phyloP scores from a whole-genome alignment of 1,140 invertebrate species.

The Bombus difficillimus region DNA sequence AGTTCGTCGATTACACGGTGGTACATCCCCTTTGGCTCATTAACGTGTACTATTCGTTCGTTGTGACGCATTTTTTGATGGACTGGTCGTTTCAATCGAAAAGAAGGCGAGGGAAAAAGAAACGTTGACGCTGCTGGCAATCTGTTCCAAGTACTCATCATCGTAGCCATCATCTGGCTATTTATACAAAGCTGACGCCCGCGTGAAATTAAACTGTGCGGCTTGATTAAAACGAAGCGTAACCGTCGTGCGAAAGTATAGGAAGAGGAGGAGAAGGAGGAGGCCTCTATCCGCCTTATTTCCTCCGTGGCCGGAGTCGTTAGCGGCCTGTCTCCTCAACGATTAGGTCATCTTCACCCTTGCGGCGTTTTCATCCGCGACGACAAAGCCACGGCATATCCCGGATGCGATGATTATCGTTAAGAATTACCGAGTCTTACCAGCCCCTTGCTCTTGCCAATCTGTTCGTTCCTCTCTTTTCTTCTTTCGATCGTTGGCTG shows the following conservation, averaged over 20 bases:
- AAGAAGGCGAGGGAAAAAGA: not conserved
- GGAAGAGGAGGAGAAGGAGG: not conserved
- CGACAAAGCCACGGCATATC: conserved; percentile 61
- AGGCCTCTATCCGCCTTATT: not conserved
- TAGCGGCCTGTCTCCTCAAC: conserved; percentile 20
- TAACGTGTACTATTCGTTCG: not conserved
- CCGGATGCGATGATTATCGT: conserved; percentile 74
- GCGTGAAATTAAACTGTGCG: conserved; percentile 16
- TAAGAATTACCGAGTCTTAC: conserved; percentile 59
- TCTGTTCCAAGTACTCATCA: not conserved
- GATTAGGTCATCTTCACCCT: conserved; percentile 66
- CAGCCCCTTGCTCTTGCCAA: conserved; percentile 22
- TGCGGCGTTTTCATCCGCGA: conserved; percentile 50
- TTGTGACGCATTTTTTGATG: not conserved
- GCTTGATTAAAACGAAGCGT: conserved; percentile 21
- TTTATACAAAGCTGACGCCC: not conserved
- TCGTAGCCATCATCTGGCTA: not conserved
- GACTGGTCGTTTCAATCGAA: not conserved
- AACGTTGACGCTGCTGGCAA: not conserved
- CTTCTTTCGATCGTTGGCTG: not conserved
- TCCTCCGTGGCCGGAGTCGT: conserved; percentile 3
- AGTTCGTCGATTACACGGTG: conserved; percentile 33
- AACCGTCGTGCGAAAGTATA: conserved; percentile 3
- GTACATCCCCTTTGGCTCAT: not conserved
- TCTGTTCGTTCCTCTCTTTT: not conserved